A percentile compares a stretch with the other conserved stretches of the same genome.
These are phyloP conservation scores for Hedya salicella DNA, from an alignment of 2,888 invertebrate species.

Conservation along the genomic window DNA sequence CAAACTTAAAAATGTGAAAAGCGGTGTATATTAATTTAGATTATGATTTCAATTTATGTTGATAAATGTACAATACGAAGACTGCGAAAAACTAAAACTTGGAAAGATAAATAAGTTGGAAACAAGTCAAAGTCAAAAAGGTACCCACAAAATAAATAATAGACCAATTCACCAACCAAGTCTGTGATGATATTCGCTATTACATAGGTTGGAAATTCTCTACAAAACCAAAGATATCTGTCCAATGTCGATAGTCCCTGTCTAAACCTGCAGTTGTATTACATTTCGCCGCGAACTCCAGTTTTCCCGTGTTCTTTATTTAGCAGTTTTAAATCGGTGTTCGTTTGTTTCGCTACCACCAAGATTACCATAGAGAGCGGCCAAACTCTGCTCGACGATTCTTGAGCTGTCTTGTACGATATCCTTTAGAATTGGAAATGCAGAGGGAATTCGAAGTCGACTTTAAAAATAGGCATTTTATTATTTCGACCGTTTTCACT, in stretches of 20 bases:
- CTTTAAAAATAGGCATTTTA: conserved; percentile 22
- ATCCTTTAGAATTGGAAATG: conserved; percentile 32
- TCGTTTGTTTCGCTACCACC: conserved; percentile 45
- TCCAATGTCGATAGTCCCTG: background rate
- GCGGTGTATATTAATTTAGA: too few relatives aligned
- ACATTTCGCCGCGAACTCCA: background rate
- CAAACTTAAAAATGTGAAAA: too few relatives aligned
- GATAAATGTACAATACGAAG: too few relatives aligned
- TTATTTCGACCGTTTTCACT: conserved; percentile 4
- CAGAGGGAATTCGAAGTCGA: conserved; percentile 15
- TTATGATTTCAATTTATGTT: too few relatives aligned
- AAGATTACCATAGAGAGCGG: conserved; percentile 59
- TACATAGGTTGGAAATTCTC: too few relatives aligned
- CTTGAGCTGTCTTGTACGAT: conserved; percentile 19
- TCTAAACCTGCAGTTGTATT: background rate
- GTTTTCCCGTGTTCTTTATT: conserved; percentile 25
- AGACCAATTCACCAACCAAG: too few relatives aligned
- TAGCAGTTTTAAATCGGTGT: conserved; percentile 28
- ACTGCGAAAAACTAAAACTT: too few relatives aligned
- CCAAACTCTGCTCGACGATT: conserved; percentile 44
- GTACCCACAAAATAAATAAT: too few relatives aligned
- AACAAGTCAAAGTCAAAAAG: too few relatives aligned
- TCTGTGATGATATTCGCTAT: too few relatives aligned
- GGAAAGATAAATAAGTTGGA: too few relatives aligned
- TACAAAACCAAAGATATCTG: too few relatives aligned